Conservation (phyloP, 2,888 invertebrate genomes). For the Aquatica leii region DNA sequence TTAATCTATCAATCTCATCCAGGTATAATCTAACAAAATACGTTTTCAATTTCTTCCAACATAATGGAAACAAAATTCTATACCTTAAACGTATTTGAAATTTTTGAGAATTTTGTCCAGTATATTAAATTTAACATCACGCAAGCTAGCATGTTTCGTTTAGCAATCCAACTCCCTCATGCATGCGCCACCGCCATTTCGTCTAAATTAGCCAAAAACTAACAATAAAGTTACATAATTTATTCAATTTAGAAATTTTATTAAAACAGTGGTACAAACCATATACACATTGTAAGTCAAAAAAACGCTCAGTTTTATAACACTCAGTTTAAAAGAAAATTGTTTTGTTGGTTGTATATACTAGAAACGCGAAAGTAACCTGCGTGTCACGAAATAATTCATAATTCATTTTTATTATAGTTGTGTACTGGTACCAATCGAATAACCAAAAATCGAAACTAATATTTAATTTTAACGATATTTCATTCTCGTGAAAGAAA, state of each 20-base stretch:
- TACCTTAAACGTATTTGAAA: too few relatives aligned
- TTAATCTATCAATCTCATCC: not conserved
- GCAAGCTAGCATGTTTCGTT: constrained; percentile 35
- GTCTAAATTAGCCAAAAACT: constrained; percentile 2
- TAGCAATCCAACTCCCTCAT: constrained; percentile 29
- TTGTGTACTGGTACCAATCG: constrained; percentile 8
- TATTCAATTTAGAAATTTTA: constrained; percentile 27
- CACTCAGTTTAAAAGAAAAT: not conserved
- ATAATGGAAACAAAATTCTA: too few relatives aligned
- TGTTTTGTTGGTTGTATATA: not conserved
- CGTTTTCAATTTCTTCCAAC: not conserved
- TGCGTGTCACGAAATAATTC: constrained; percentile 9
- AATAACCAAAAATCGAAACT: constrained; percentile 7
- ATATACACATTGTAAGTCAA: too few relatives aligned
- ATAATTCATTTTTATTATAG: constrained; percentile 10
- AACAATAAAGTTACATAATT: constrained; percentile 23
- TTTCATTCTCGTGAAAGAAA: too few relatives aligned
- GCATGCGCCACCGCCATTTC: constrained; percentile 30
- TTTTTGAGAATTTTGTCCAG: not conserved
- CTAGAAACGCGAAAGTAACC: constrained; percentile 1
- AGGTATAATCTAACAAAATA: not conserved
- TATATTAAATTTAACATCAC: constrained; percentile 29
- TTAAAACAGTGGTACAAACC: not conserved
- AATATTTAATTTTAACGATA: not conserved
- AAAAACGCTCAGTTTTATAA: too few relatives aligned